Percentiles rank a stretch among this genome's conserved stretches.
Conservation (phyloP, 2,888 invertebrate genomes). For the Synanthedon vespiformis region DNA sequence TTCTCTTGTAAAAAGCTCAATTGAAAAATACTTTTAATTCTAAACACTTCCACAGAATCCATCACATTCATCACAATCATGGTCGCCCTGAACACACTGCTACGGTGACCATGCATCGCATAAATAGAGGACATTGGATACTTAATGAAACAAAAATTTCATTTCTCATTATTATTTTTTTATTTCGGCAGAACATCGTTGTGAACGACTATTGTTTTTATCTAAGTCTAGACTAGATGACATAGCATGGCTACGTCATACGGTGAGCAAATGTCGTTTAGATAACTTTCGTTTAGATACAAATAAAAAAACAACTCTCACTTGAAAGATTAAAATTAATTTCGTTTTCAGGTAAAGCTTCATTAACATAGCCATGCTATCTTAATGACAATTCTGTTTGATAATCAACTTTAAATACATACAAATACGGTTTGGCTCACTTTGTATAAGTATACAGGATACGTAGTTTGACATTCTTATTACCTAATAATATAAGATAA, state of each 20-base stretch:
- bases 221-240: conserved; percentile 13
- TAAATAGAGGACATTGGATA: conserved; percentile 5
- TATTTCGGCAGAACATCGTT: conserved; percentile 31
- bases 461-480: neutral
- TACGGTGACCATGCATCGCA: conserved; percentile 16
- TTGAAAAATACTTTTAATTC: neutral
- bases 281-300: too few species aligned
- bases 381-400: neutral
- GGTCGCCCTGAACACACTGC: conserved; percentile 8
- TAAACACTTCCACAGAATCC: neutral
- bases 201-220: conserved; percentile 19
- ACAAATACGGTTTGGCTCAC: neutral
- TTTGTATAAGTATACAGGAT: neutral
- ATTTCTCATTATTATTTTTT: conserved; percentile 23
- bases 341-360: too few species aligned
- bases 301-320: too few species aligned
- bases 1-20: too few species aligned
- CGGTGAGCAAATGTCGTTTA: too few species aligned
- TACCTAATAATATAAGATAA: neutral
- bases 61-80: neutral
- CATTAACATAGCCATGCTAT: neutral
- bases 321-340: too few species aligned
- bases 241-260: neutral
- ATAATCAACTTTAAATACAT: neutral
- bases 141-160: conserved; percentile 28